Evolutionary conservation across 2,888 invertebrate species (phyloP), one percentile per base, ranked within the genome.

Genomic region (Drosophila picticornis): DNA sequence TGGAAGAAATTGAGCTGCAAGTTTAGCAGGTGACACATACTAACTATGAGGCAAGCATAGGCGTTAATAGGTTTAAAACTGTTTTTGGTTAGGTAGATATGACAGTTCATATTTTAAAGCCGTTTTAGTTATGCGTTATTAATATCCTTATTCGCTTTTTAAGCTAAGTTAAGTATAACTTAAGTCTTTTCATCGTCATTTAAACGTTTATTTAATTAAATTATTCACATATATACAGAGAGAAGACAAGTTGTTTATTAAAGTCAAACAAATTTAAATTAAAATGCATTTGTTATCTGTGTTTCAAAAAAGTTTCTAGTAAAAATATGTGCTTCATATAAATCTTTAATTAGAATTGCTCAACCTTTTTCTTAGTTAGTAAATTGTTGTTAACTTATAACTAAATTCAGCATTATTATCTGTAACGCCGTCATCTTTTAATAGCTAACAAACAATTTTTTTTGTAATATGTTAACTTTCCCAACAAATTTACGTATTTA

Each of bases 1-100:
- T 62, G 83, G 60, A 88, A 85, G 59, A 52, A 60, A 72, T 51
- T 68, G 59, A 68, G 64, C 27, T 56, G 62, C 51, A 46, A 51
- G 60, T 62, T 36, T 59, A 65, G 57, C 83, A 85, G 62, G 80
- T 68, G 65, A 51, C 65, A 57, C 52, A 56, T 58, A 68, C 27
- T 53, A 62, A 46, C 22, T 57, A 60, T 46, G n/a, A 62, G 22
- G 7, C 61, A 63, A 50, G 66, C 25, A 48, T 64, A 60, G 31
- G 36, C 25, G 43, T 31, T 64, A 63, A 65, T 57, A 65, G 32
- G n/a, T n/a, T n/a, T n/a, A n/a, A 40, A 10, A n/a, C 40, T 5
- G n/a, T 40, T 40, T n/a, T 40, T 40, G n/a, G 40, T n/a, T 40
- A n/a, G 5, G 16, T 25, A 22, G 13, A 46, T 46, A 22, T 22